Evolutionary conservation across 2,797 vertebrate genomes (phyloP).

Genomic region (Urocyon cinereoargenteus): DNA sequence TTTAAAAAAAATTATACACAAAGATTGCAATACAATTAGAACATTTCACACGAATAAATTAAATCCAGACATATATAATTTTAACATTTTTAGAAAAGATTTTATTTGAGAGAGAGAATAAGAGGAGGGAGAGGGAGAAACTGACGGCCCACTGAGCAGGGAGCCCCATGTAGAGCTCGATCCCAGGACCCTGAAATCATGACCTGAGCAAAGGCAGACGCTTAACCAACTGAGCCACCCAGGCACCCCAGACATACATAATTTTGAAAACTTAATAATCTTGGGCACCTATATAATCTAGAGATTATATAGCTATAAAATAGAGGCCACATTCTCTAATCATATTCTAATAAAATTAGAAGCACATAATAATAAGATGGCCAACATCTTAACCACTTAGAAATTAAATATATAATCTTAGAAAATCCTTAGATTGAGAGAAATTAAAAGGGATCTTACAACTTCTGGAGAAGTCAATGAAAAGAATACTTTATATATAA

Average conservation of each 20-base stretch:
- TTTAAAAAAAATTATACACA: background rate
- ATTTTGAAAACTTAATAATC: background rate
- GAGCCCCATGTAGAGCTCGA: no score
- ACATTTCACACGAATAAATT: background rate
- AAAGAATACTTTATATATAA: conserved; percentile 10
- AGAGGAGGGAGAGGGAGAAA: no score
- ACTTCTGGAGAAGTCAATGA: background rate
- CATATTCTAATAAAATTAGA: background rate
- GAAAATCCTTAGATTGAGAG: background rate
- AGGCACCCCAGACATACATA: no score
- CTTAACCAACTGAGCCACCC: no score
- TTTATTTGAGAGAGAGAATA: no score
- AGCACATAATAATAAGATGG: background rate
- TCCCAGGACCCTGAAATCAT: no score
- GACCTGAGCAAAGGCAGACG: no score
- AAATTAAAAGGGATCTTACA: background rate
- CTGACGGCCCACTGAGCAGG: no score
- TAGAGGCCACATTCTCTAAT: background rate
- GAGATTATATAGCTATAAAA: background rate
- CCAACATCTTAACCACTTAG: background rate
- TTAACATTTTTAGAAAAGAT: background rate
- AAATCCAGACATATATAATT: background rate
- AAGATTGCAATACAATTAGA: background rate
- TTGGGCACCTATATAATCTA: no score
- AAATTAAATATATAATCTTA: conserved; percentile 16